Base-by-base conservation (phyloP, 2,888 invertebrate genomes). In the Andrena hattorfiana region DNA sequence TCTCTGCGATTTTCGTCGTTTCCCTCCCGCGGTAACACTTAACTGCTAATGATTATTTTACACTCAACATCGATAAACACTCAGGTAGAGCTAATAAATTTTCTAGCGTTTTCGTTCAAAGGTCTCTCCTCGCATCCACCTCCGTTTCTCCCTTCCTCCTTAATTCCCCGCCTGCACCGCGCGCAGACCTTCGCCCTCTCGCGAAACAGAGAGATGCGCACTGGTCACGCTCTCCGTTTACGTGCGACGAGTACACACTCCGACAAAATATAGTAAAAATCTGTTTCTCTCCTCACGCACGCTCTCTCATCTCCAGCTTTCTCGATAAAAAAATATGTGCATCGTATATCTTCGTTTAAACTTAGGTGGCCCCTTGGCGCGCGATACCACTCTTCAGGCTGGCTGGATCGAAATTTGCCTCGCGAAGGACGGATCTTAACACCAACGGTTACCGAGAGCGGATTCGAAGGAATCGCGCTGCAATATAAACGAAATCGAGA, bases 1-100 rank as follows among this genome's bases (percentile, higher is more conserved):
- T 54, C 60, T 48, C 66, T 42, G 54, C 42, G 60, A 54, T 13
- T 60, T 54, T 23, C 68, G 30, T 74, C 70, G 56, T 71, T 73
- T 51, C 56, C 71, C 76, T 71, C 71, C 66, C 60, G 16, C 76
- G 64, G 73, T 88, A 90, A 88, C 88, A 79, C 84, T 90, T 88
- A 90, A 74, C 62, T 63, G 63, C 81, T 88, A 88, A 69, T 76
- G 83, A 70, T 89, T 91, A 91, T 91, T 91, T 87, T 89, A 91
- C 90, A 90, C 82, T 86, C 84, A 91, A 91, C 91, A 91, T 89
- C 81, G 85, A 91, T 91, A 90, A 81, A 90, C 87, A 90, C 77
- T 87, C 87, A 90, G 78, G 83, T 89, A 86, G 84, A 86, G 75
- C 85, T 88, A 87, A 85, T 83, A 81, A 81, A 84, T 78, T 84